phyloP scores from a whole-genome alignment of 1,140 invertebrate species.

The Drosophila biarmipes region DNA sequence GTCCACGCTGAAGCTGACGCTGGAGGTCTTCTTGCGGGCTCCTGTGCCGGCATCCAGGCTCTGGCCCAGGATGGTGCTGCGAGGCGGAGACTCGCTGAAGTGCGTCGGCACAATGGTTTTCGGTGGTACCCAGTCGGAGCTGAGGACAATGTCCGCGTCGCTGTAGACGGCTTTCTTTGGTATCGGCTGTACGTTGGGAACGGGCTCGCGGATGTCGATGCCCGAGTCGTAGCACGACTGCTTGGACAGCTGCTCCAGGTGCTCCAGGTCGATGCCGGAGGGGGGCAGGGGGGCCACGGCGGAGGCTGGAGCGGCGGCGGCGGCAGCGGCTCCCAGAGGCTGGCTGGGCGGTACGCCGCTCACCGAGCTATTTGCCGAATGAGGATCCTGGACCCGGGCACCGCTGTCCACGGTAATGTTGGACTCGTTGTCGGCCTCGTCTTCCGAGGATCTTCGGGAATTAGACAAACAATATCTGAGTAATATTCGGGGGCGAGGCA shows the following conservation, averaged over 20 bases:
- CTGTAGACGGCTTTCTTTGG: constrained; percentile 88
- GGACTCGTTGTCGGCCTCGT: constrained; percentile 83
- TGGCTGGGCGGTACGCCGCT: constrained; percentile 42
- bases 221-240: constrained; percentile 94
- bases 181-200: constrained; percentile 85
- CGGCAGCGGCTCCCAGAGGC: constrained; percentile 15
- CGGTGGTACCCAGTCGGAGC: constrained; percentile 93
- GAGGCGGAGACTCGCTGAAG: constrained; percentile 85
- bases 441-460: constrained; percentile 84
- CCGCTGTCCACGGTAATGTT: constrained; percentile 80
- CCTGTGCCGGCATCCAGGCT: constrained; percentile 67
- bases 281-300: constrained; percentile 48
- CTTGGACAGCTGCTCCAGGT: constrained; percentile 85
- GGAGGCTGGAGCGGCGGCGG: constrained; percentile 11
- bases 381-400: constrained; percentile 72
- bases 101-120: constrained; percentile 89
- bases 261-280: constrained; percentile 72
- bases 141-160: constrained; percentile 93
- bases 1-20: constrained; percentile 90
- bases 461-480: constrained; percentile 83
- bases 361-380: constrained; percentile 69
- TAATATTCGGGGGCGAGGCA: constrained; percentile 32
- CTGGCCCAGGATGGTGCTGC: constrained; percentile 78
- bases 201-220: constrained; percentile 92
- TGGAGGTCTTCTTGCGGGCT: constrained; percentile 89